These are phyloP conservation scores for Protodeltote pygarga DNA, from an alignment of 2,888 invertebrate genomes.

Conservation along the genomic window DNA sequence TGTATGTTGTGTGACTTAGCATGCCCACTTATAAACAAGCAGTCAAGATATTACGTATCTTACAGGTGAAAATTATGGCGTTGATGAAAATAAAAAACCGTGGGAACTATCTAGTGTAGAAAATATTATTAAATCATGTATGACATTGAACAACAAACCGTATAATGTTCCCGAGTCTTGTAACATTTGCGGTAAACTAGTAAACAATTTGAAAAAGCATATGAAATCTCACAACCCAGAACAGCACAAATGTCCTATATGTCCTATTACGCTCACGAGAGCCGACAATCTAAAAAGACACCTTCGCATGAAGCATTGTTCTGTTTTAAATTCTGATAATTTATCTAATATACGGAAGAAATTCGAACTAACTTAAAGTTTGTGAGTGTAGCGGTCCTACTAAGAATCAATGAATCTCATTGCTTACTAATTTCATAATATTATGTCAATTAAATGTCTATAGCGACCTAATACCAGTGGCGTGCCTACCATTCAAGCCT, in stretches of 20 bases:
- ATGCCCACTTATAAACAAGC: conserved; percentile 53
- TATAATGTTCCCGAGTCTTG: conserved; percentile 84
- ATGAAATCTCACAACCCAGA: conserved; percentile 89
- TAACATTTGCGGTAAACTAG: conserved; percentile 88
- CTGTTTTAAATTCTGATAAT: conserved; percentile 72
- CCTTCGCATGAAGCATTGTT: conserved; percentile 88
- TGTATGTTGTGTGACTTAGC: conserved; percentile 54
- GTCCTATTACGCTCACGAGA: conserved; percentile 88
- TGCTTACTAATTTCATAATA: conserved; percentile 27
- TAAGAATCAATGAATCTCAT: conserved; percentile 27
- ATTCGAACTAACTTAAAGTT: conserved; percentile 60
- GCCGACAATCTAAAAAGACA: conserved; percentile 90
- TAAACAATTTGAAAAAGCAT: conserved; percentile 90
- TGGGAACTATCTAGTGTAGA: conserved; percentile 75
- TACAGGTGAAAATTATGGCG: conserved; percentile 82
- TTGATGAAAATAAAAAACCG: conserved; percentile 81
- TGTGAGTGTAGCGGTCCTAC: conserved; percentile 8
- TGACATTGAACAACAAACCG: conserved; percentile 66
- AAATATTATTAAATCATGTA: conserved; percentile 74
- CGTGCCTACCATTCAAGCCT: conserved; percentile 18
- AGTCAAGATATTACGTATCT: conserved; percentile 74
- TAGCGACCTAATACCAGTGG: conserved; percentile 31
- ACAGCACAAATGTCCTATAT: conserved; percentile 88
- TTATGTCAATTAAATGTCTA: conserved; percentile 32
- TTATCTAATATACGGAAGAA: conserved; percentile 75